phyloP scores from a whole-genome alignment of 2,888 invertebrate genomes.

The Spicauda simplicius region DNA sequence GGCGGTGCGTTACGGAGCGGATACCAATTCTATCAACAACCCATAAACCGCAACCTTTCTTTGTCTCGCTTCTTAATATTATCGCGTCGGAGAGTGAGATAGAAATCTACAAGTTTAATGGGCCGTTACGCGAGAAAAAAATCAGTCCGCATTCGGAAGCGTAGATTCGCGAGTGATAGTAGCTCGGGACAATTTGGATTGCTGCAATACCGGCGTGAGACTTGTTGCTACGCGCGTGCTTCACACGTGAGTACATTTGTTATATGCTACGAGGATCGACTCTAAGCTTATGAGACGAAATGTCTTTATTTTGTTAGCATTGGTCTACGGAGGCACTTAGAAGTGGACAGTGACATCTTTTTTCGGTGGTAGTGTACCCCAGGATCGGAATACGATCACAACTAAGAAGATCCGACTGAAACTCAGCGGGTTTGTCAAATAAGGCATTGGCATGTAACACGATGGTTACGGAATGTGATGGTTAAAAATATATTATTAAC shows the following conservation, averaged over 20 bases:
- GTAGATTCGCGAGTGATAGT: constrained; percentile 84
- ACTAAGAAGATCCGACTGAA: too few relatives aligned
- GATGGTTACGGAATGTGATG: too few relatives aligned
- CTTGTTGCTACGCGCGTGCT: constrained; percentile 67
- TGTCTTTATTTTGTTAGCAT: too few relatives aligned
- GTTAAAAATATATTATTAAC: too few relatives aligned
- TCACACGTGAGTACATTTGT: constrained; percentile 55
- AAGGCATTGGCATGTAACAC: too few relatives aligned
- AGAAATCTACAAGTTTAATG: constrained; percentile 84
- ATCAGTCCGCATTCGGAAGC: constrained; percentile 84
- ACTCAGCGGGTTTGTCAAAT: too few relatives aligned
- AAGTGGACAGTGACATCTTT: too few relatives aligned
- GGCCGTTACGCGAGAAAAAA: constrained; percentile 84
- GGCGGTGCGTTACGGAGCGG: constrained; percentile 81
- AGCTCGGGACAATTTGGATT: constrained; percentile 68
- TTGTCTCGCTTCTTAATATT: constrained; percentile 80
- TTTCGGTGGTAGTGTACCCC: too few relatives aligned
- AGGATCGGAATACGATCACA: too few relatives aligned
- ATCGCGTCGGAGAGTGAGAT: constrained; percentile 77
- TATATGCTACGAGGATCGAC: too few relatives aligned
- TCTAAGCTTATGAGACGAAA: too few relatives aligned
- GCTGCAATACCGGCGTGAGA: constrained; percentile 62
- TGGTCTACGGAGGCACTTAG: too few relatives aligned
- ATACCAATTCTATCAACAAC: constrained; percentile 86
- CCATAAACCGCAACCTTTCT: constrained; percentile 85